A percentile compares a stretch with the other conserved stretches of the same genome.
These are phyloP conservation scores for Physella acuta DNA, from an alignment of 1,140 invertebrate genomes.

Conservation along the genomic window DNA sequence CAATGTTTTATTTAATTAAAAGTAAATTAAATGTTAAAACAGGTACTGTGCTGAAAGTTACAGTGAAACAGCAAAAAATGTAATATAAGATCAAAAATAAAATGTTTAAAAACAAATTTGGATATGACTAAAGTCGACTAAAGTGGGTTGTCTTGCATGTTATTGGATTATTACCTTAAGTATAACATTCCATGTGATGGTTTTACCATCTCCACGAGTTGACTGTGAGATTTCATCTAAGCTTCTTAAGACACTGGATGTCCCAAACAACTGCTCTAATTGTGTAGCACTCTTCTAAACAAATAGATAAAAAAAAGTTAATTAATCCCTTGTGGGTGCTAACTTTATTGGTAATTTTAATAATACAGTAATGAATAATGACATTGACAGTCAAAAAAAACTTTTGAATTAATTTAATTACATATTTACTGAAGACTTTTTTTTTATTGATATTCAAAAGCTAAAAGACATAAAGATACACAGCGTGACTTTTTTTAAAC, in stretches of 20 bases:
- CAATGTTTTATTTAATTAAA: neutral
- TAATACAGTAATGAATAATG: neutral
- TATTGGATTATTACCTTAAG: neutral
- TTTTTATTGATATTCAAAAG: neutral
- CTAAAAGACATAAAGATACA: neutral
- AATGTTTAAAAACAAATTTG: neutral
- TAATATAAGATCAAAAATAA: neutral
- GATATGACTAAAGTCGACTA: neutral
- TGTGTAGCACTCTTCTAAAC: neutral
- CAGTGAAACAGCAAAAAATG: neutral
- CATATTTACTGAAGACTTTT: neutral
- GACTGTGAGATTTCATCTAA: neutral
- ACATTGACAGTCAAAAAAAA: neutral
- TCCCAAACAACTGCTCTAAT: neutral
- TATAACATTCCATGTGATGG: constrained; percentile 5
- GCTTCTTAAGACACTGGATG: neutral
- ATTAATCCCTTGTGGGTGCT: neutral
- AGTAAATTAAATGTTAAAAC: neutral
- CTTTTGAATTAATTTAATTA: neutral
- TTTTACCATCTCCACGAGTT: neutral
- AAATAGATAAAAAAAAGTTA: neutral
- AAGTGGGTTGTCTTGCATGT: neutral
- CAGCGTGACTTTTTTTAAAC: neutral
- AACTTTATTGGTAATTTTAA: neutral
- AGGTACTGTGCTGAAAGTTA: too few species aligned